These are phyloP conservation scores for Lagodon rhomboides DNA, from an alignment of 2,797 vertebrate species.

Conservation along the genomic window DNA sequence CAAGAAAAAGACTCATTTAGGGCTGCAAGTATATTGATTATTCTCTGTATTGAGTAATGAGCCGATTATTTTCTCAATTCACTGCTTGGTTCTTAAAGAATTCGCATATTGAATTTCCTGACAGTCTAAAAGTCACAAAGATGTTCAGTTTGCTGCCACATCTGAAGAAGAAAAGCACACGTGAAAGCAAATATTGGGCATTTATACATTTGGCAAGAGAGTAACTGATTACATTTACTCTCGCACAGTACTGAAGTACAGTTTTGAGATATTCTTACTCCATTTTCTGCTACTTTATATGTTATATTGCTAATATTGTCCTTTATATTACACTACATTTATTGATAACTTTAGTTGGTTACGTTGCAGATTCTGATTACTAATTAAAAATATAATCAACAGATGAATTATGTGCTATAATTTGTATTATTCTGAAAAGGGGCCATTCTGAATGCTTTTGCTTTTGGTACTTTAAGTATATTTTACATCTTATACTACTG, in stretches of 20 bases:
- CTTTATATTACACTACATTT: background rate
- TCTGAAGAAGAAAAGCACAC: background rate
- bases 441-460: background rate
- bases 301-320: background rate
- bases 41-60: background rate
- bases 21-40: background rate
- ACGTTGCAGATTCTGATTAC: background rate
- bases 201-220: background rate
- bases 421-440: background rate
- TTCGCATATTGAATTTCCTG: background rate
- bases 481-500: background rate
- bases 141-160: background rate
- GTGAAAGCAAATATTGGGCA: background rate
- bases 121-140: background rate
- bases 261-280: background rate
- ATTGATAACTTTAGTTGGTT: background rate
- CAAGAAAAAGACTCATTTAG: background rate
- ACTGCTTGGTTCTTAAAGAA: background rate
- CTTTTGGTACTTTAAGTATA: background rate
- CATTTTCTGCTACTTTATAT: background rate
- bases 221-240: slow-evolving; percentile 3
- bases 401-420: background rate
- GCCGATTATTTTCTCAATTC: background rate
- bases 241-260: background rate
- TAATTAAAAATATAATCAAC: background rate